A percentile compares a stretch with the other conserved stretches of the same genome.
phyloP scores from a whole-genome alignment of 2,797 vertebrate genomes.

The Poeciliopsis turneri region DNA sequence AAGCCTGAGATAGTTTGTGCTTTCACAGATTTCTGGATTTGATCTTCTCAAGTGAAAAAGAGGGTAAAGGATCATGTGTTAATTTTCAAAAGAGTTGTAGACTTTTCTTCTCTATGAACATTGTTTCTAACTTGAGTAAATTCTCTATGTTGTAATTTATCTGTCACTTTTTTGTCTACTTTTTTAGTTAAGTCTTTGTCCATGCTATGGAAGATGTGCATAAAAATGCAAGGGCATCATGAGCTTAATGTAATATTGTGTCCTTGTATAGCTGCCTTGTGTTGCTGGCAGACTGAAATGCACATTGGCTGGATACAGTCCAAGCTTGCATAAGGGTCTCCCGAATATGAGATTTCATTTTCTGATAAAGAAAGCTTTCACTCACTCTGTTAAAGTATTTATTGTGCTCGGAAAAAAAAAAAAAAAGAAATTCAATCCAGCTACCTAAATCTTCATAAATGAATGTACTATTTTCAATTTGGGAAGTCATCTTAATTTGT shows the following conservation, averaged over 20 bases:
- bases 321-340: slow-evolving; percentile 46
- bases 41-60: slow-evolving; percentile 10
- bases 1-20: slow-evolving; percentile 44
- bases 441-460: slow-evolving; percentile 28
- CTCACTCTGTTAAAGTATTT: slow-evolving; percentile 58
- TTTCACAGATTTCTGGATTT: slow-evolving; percentile 36
- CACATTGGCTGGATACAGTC: slow-evolving; percentile 36
- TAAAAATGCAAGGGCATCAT: slow-evolving; percentile 20
- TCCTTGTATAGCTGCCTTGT: slow-evolving; percentile 33
- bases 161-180: slow-evolving; percentile 34
- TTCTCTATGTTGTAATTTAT: neutral
- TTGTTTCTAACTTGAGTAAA: neutral
- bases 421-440: slow-evolving; percentile 53
- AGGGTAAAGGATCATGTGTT: slow-evolving; percentile 24
- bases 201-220: slow-evolving; percentile 8
- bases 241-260: slow-evolving; percentile 30
- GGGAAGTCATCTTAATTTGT: slow-evolving; percentile 27
- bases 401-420: slow-evolving; percentile 49
- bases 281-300: slow-evolving; percentile 43
- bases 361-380: slow-evolving; percentile 68
- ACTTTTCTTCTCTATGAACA: neutral
- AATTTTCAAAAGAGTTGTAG: slow-evolving; percentile 37
- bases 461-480: slow-evolving; percentile 26
- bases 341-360: slow-evolving; percentile 73
- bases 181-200: slow-evolving; percentile 28